phyloP scores from a whole-genome alignment of 2,888 invertebrate genomes.

The Microdon myrmicae region DNA sequence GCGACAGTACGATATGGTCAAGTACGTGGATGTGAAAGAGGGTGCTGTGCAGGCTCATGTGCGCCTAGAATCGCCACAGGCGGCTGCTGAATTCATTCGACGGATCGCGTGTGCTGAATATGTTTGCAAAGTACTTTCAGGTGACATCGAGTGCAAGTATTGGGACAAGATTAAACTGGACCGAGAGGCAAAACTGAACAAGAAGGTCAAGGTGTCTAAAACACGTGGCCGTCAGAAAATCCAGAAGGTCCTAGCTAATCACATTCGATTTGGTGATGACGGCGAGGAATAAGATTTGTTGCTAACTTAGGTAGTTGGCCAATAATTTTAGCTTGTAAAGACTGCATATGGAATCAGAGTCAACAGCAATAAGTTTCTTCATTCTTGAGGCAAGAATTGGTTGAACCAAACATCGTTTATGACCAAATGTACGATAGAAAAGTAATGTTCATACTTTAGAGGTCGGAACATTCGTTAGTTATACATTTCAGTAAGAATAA shows the following conservation, averaged over 20 bases:
- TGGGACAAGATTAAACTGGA: constrained; percentile 81
- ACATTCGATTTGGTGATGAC: constrained; percentile 63
- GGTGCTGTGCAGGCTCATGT: constrained; percentile 76
- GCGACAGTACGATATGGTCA: constrained; percentile 72
- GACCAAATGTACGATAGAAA: too few species aligned
- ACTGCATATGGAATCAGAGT: too few species aligned
- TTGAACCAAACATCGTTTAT: too few species aligned
- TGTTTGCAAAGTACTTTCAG: constrained; percentile 68
- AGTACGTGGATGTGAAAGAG: constrained; percentile 84
- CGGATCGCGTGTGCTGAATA: constrained; percentile 62
- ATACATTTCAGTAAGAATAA: too few species aligned
- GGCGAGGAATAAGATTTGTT: constrained; percentile 43
- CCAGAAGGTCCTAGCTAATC: constrained; percentile 59
- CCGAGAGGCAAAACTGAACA: constrained; percentile 65
- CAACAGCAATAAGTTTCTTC: too few species aligned
- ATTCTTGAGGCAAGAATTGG: too few species aligned
- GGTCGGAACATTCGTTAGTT: too few species aligned
- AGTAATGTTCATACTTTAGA: too few species aligned
- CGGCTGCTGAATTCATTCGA: constrained; percentile 64
- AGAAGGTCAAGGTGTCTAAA: constrained; percentile 61
- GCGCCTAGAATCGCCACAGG: constrained; percentile 71
- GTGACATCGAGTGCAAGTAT: constrained; percentile 79
- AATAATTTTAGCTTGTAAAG: too few species aligned
- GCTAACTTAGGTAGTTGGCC: too few species aligned
- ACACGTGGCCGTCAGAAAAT: constrained; percentile 63